These are phyloP conservation scores for Pogonocichla stellata DNA, from an alignment of 2,113 vertebrate species.

Conservation along the genomic window DNA sequence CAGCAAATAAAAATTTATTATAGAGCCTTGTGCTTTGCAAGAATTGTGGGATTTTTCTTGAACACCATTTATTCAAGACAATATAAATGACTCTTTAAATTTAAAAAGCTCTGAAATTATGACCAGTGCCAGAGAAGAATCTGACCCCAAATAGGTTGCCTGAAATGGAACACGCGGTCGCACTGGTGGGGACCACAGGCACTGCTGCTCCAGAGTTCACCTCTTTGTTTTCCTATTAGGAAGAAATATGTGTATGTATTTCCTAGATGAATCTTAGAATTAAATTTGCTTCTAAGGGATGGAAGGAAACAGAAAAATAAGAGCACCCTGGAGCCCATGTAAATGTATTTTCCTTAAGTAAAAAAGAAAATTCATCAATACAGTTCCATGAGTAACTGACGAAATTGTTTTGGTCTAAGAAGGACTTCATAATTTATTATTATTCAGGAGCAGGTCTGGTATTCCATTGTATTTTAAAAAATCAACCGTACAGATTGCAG, in stretches of 20 bases:
- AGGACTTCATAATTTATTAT: neutral
- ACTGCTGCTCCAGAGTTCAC: neutral
- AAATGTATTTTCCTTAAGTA: neutral
- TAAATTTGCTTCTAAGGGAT: neutral
- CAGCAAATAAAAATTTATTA: neutral
- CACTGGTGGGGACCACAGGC: neutral
- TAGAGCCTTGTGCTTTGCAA: neutral
- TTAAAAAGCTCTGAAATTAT: conserved; percentile 29
- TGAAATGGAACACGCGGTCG: neutral
- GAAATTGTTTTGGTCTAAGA: neutral
- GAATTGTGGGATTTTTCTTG: neutral
- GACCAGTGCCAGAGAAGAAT: conserved; percentile 18
- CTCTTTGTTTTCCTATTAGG: neutral
- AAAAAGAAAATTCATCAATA: neutral
- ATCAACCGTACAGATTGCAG: neutral
- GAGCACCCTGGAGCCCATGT: neutral
- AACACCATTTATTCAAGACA: neutral
- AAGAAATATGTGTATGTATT: neutral
- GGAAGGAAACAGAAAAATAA: neutral
- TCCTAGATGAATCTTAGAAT: neutral
- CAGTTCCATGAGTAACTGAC: neutral
- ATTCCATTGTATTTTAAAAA: neutral
- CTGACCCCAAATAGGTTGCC: neutral
- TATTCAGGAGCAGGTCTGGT: neutral
- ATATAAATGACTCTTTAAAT: conserved; percentile 7